These are phyloP conservation scores for Cyclura pinguis DNA, from an alignment of 2,797 vertebrate species.

Conservation along the genomic window DNA sequence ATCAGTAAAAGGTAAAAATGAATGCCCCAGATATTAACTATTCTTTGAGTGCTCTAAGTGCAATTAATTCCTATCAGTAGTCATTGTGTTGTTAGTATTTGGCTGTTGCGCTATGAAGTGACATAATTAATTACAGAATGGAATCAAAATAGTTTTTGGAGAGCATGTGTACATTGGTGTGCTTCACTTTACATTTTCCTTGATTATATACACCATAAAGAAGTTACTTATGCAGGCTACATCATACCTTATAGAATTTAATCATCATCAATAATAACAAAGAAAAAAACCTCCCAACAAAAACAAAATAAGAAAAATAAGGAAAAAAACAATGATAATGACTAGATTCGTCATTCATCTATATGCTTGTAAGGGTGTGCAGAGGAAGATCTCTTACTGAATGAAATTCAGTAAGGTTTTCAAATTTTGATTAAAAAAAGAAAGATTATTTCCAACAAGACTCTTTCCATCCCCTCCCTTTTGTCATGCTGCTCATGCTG, in stretches of 20 bases:
- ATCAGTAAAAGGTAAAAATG: not conserved
- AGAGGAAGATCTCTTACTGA: not conserved
- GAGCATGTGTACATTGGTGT: not conserved
- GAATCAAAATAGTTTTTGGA: constrained; percentile 15
- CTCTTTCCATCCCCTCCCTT: not conserved
- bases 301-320: not conserved
- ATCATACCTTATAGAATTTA: not conserved
- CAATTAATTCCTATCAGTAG: constrained; percentile 1
- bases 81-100: constrained; percentile 25
- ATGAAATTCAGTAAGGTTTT: not conserved
- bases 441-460: not conserved
- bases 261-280: too few relatives aligned
- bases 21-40: not conserved
- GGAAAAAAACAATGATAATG: too few relatives aligned
- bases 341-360: not conserved
- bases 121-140: not conserved
- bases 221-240: not conserved
- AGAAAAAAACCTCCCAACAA: not conserved
- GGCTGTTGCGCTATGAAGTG: constrained; percentile 3
- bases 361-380: not conserved
- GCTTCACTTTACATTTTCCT: constrained; percentile 18
- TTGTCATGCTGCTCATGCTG: rapidly evolving
- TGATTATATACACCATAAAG: not conserved
- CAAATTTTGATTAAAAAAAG: not conserved
- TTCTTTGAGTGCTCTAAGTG: not conserved